Evolutionary conservation across 1,140 invertebrate species (phyloP), one percentile per base, ranked within the genome.

Genomic region (Magallana angulata): DNA sequence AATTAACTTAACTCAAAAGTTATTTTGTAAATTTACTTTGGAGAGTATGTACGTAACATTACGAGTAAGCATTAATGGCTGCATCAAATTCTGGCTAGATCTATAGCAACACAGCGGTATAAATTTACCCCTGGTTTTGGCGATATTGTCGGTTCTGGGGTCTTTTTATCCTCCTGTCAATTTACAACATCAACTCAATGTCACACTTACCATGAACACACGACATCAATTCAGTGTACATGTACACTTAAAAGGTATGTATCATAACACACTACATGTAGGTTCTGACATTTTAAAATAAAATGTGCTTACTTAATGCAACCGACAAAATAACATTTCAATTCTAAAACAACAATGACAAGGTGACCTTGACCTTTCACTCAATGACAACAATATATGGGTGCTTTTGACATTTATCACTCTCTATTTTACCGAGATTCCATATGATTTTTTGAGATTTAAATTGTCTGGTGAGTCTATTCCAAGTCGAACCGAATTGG

Each of bases 371-470:
- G 68, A 36, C 68, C 68, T 48, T 30, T 30, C 36, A 48, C 36
- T 48, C 62, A 14, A 64, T 14, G 62, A 64, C 62, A 64, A 64
- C 62, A 64, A 48, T 48, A 48, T 4, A 48, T 48, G 36, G 36
- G 36, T 48, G 36, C 36, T 48, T 4, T 4, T 48, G 36, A 48
- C 14, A 14, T 64, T 64, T 7, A 64, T 64, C n/a, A n/a, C 81
- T 57, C 18, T 82, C n/a, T 12, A 82, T 18, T 14, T 82, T 82
- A 82, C 81, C 81, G 57, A 82, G 48, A 82, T 57, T 82, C 57
- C 81, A n/a, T 58, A 58, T 12, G 81, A 56, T 30, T 82, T 82
- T 36, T 76, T 76, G 24, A 76, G 24, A 57, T 14, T 56, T 7
- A 82, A 30, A 82, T n/a, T 82, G 36, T 57, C 81, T 82, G 48